Evolutionary conservation across 1,140 invertebrate genomes (phyloP), one percentile per base, ranked within the genome.

Genomic region (Drosophila mojavensis): DNA sequence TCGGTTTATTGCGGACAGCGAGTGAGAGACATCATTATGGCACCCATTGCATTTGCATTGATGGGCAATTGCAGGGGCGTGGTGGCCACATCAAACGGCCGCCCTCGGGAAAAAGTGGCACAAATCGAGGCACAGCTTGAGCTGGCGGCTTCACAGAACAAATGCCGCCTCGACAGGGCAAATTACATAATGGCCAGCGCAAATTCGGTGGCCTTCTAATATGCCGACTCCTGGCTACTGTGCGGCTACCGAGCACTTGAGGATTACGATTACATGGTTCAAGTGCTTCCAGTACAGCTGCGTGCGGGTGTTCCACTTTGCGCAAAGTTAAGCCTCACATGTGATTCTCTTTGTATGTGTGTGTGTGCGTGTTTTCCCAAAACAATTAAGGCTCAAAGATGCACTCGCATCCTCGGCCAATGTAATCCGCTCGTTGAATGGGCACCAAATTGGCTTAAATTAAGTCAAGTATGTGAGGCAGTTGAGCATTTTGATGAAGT

Each of bases 401-500:
- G 69, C 70, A 82, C 75, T 86, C 77, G 61, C 47, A 68, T 64
- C 39, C 55, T 69, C 54, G 33, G 24, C 20, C 41, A 66, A 51
- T 82, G 59, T 72, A 86, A 81, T 81, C 84, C 75, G 64, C 59
- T 51, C 68, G 62, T 60, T 89, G 61, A 83, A 88, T 88, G 76
- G 64, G 56, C 73, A 69, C 64, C 78, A 84, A 89, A 89, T 89
- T 89, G 84, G 84, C 85, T 89, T 89, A 89, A 83, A 89, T 89
- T 89, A 89, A 89, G 84, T 89, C 84, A 89, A 89, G 84, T 89
- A 84, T 89, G 84, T 78, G 61, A 69, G 77, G 30, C 71, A 45
- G 47, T 61, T 47, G 24, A 73, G 39, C n/a, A 59, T 48, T 51
- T 48, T 60, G 61, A 54, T 13, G 45, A 64, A 69, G 61, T 43